Evolutionary conservation across 2,113 vertebrate genomes (phyloP).

Genomic region (Cyanistes caeruleus): DNA sequence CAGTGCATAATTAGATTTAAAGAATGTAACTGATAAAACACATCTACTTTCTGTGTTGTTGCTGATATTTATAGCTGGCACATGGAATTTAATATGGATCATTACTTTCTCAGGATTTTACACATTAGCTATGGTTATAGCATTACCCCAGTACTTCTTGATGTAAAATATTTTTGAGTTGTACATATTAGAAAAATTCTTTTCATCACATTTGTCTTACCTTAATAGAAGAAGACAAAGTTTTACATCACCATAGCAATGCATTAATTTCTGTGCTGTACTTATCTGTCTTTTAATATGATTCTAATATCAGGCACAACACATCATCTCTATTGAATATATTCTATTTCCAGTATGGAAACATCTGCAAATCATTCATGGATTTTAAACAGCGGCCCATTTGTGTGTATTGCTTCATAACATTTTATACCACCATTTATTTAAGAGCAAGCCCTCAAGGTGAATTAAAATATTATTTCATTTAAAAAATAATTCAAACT

Average conservation of each 20-base stretch:
- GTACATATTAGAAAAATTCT: background rate
- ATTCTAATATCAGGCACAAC: background rate
- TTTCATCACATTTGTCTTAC: background rate
- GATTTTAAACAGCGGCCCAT: background rate
- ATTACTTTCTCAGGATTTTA: slow-evolving; percentile 42
- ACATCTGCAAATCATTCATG: background rate
- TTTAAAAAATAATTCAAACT: background rate
- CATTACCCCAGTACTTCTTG: background rate
- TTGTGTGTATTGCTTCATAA: background rate
- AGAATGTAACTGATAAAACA: slow-evolving; percentile 20
- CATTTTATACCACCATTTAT: background rate
- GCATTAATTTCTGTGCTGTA: background rate
- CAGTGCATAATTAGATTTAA: slow-evolving; percentile 19
- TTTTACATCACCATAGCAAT: background rate
- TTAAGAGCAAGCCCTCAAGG: background rate
- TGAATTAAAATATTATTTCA: background rate
- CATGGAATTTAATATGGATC: slow-evolving; percentile 13
- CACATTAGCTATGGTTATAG: background rate
- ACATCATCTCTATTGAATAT: background rate
- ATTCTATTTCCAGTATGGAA: background rate
- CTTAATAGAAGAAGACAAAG: background rate
- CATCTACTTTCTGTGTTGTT: background rate
- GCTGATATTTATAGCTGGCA: slow-evolving; percentile 45
- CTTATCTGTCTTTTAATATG: background rate
- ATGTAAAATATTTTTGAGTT: slow-evolving; percentile 9